Conservation (phyloP, 2,888 invertebrate species). For the Malthinus seriepunctatus region DNA sequence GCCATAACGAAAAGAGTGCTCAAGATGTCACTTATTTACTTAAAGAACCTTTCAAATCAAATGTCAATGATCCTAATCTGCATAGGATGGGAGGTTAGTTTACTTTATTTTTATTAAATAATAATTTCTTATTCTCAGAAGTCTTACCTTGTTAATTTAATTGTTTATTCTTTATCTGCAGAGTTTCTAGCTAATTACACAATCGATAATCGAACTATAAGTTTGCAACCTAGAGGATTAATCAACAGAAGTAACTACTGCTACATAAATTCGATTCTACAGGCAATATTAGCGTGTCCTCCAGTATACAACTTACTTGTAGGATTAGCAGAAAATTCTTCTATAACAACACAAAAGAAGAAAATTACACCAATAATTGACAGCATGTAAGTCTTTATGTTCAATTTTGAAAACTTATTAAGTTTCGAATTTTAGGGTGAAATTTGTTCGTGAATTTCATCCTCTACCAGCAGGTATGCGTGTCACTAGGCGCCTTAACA, state of each 20-base stretch:
- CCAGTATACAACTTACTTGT: constrained; percentile 92
- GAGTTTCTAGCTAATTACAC: constrained; percentile 77
- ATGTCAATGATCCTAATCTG: constrained; percentile 68
- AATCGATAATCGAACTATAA: constrained; percentile 77
- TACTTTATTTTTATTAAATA: background rate
- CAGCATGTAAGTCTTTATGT: constrained; percentile 75
- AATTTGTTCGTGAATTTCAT: constrained; percentile 79
- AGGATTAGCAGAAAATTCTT: constrained; percentile 71
- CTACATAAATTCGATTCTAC: constrained; percentile 93
- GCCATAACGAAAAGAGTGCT: constrained; percentile 2
- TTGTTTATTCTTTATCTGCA: constrained; percentile 45
- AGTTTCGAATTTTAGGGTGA: constrained; percentile 59
- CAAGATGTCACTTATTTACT: constrained; percentile 46
- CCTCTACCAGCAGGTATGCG: constrained; percentile 63
- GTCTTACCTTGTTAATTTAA: background rate
- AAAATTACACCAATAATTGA: constrained; percentile 83
- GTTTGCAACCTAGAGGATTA: constrained; percentile 86
- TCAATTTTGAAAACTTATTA: background rate
- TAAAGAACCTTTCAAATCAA: constrained; percentile 53
- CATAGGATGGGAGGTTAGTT: constrained; percentile 72
- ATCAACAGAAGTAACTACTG: constrained; percentile 95
- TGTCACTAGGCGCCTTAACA: constrained; percentile 55
- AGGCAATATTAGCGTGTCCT: constrained; percentile 92
- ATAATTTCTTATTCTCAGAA: background rate
- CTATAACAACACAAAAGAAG: constrained; percentile 54